A percentile compares a stretch with the other conserved stretches of the same genome.
Evolutionary conservation across 1,140 invertebrate species (phyloP).

Genomic region (Temnothorax nylanderi): DNA sequence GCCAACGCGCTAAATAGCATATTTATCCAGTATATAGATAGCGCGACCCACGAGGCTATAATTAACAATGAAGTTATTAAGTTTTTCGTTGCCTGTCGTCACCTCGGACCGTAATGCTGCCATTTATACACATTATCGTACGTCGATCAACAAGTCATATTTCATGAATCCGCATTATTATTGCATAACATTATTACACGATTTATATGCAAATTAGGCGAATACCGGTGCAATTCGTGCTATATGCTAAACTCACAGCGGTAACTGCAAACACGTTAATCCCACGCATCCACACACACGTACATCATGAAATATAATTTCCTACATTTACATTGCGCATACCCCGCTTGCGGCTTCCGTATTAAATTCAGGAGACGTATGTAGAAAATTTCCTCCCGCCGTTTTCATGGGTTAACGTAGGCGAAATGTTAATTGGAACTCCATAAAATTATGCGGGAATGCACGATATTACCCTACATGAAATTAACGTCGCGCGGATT

Average conservation of each 20-base stretch:
- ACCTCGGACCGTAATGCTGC: conserved; percentile 18
- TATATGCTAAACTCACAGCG: conserved; percentile 44
- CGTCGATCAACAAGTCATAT: conserved; percentile 60
- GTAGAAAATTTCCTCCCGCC: conserved; percentile 53
- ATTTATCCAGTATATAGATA: background rate
- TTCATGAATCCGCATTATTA: conserved; percentile 58
- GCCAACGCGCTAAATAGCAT: background rate
- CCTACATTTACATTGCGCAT: conserved; percentile 58
- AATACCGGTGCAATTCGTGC: conserved; percentile 53
- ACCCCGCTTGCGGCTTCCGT: conserved; percentile 42
- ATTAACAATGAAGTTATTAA: conserved; percentile 51
- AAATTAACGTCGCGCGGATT: conserved; percentile 29
- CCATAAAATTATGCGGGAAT: conserved; percentile 54
- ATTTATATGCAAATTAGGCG: conserved; percentile 61
- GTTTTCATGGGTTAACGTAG: conserved; percentile 43
- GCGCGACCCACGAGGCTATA: background rate
- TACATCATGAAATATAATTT: conserved; percentile 49
- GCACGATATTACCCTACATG: background rate
- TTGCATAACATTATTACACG: conserved; percentile 62
- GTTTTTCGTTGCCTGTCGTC: conserved; percentile 25
- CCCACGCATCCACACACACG: background rate
- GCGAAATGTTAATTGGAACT: conserved; percentile 56
- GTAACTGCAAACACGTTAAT: conserved; percentile 60
- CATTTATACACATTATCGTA: conserved; percentile 56
- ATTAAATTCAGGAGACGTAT: conserved; percentile 57